A percentile compares a stretch with the other conserved stretches of the same genome.
Evolutionary conservation across 2,888 invertebrate species (phyloP).

Genomic region (Rapana venosa): DNA sequence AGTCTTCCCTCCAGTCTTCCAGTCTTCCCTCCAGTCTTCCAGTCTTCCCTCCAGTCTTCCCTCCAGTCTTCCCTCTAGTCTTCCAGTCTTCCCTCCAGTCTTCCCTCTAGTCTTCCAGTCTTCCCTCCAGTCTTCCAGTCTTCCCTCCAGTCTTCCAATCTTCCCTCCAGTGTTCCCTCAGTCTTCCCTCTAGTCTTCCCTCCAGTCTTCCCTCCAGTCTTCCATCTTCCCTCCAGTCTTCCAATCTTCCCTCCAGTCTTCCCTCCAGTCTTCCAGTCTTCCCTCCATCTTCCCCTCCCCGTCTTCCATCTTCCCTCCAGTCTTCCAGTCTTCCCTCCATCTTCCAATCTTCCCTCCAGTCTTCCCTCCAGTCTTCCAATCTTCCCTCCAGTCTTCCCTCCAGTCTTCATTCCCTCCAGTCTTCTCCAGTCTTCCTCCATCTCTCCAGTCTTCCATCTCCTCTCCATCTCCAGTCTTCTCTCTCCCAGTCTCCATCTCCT

Average conservation of each 20-base stretch:
- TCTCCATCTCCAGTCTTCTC: background rate
- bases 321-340: background rate
- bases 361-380: background rate
- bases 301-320: background rate
- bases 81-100: no score
- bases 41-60: no score
- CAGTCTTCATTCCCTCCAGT: background rate
- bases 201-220: no score
- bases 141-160: no score
- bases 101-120: no score
- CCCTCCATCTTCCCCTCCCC: background rate
- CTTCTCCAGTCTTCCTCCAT: background rate
- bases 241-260: background rate
- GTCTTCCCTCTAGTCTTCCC: no score
- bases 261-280: background rate
- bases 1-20: no score
- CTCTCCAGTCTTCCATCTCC: background rate
- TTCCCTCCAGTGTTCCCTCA: no score
- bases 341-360: background rate
- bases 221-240: no score
- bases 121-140: no score
- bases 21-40: no score
- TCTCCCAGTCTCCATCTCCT: background rate
- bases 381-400: background rate
- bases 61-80: no score